Conservation (phyloP, 2,797 vertebrate genomes). For the Lacerta viridis region DNA sequence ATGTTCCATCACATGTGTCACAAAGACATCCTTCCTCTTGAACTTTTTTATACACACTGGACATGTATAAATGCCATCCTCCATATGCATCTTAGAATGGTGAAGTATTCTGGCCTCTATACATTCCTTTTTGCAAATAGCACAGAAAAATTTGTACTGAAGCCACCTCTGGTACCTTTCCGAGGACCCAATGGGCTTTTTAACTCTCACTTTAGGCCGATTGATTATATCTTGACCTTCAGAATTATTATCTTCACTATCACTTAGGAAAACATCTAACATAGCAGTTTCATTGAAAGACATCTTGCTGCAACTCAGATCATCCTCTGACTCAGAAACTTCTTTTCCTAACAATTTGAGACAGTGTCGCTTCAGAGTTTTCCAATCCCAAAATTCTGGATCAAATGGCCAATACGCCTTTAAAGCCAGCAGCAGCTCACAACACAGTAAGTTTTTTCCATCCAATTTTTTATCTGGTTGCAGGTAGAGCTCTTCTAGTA, state of each 20-base stretch:
- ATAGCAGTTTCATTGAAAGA: constrained; percentile 81
- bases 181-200: constrained; percentile 84
- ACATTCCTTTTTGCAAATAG: constrained; percentile 91
- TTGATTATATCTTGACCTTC: constrained; percentile 74
- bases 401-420: constrained; percentile 98
- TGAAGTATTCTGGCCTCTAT: constrained; percentile 90
- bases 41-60: constrained; percentile 93
- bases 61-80: constrained; percentile 89
- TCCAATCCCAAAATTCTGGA: constrained; percentile 99
- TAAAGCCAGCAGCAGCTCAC: constrained; percentile 93
- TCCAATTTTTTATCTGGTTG: constrained; percentile 96
- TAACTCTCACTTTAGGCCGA: constrained; percentile 79
- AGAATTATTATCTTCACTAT: constrained; percentile 80
- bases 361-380: constrained; percentile 94
- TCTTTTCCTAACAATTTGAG: constrained; percentile 75
- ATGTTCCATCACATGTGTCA: constrained; percentile 93
- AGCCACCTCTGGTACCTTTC: constrained; percentile 88
- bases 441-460: constrained; percentile 96
- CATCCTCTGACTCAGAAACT: constrained; percentile 85
- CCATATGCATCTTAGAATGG: constrained; percentile 95
- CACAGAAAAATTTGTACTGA: constrained; percentile 91
- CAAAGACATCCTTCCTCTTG: constrained; percentile 90
- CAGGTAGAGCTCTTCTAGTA: constrained; percentile 91
- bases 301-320: constrained; percentile 81
- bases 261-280: constrained; percentile 81